Conservation (phyloP, 2,113 vertebrate species). For the Ammodytes dubius region DNA sequence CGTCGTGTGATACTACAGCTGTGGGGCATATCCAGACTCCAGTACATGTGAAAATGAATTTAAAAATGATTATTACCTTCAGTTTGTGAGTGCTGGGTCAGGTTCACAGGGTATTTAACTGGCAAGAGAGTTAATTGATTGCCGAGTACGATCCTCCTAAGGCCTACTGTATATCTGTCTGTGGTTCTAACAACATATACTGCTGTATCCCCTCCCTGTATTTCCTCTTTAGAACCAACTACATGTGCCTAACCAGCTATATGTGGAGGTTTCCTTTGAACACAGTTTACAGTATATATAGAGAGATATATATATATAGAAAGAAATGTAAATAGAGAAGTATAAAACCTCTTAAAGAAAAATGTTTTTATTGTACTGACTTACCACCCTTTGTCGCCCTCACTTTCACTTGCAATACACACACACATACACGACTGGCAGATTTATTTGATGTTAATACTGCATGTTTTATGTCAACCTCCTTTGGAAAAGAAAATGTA, state of each 20-base stretch:
- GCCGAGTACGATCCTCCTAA: constrained; percentile 75
- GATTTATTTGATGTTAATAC: constrained; percentile 69
- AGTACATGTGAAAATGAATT: constrained; percentile 70
- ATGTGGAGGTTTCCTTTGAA: constrained; percentile 81
- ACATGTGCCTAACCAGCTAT: constrained; percentile 87
- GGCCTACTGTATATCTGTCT: constrained; percentile 69
- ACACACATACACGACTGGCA: constrained; percentile 58
- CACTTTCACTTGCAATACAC: constrained; percentile 70
- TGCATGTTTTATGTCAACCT: constrained; percentile 80
- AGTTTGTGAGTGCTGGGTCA: constrained; percentile 69
- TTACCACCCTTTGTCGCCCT: constrained; percentile 51
- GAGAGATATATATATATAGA: constrained; percentile 24
- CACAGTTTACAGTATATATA: constrained; percentile 79
- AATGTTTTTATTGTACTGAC: constrained; percentile 73
- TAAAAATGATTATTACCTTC: constrained; percentile 63
- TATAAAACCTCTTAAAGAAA: constrained; percentile 61
- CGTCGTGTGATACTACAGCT: constrained; percentile 76
- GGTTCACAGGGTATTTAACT: constrained; percentile 83
- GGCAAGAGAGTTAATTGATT: constrained; percentile 72
- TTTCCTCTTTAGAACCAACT: constrained; percentile 78
- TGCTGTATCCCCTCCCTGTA: constrained; percentile 68
- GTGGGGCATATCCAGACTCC: constrained; percentile 78
- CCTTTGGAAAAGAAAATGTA: constrained; percentile 47
- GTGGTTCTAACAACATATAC: constrained; percentile 73
- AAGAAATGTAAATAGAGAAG: constrained; percentile 75